Evolutionary conservation across 2,888 invertebrate species (phyloP), one percentile per base, ranked within the genome.

Genomic region (Thecocarcelia acutangulata): DNA sequence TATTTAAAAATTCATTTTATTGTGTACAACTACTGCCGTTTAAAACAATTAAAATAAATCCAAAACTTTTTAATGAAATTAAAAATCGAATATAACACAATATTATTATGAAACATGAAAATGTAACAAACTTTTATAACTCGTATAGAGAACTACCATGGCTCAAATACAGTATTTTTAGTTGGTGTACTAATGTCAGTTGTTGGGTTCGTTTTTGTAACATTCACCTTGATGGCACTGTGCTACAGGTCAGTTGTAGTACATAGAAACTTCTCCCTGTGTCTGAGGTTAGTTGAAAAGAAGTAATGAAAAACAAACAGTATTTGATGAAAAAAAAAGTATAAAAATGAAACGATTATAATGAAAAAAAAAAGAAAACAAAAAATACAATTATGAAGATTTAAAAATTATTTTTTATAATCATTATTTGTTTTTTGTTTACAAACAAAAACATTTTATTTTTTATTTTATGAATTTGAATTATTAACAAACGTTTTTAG

Each of bases 231-330:
- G 94, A 96, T 97, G 96, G 97, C 97, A 94, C 96, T 97, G 94
- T 97, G 97, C 96, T 97, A 97, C 96, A 97, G 97, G 97, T 97
- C 97, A 96, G 97, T 97, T 94, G 97, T 97, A 96, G 97, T 97
- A 95, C 96, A 97, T 96, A 96, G 96, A 96, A 97, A 96, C 96
- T 96, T 96, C 96, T 96, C 96, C 95, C 96, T 96, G 95, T 97
- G 97, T 95, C 96, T 97, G 96, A 97, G 97, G 97, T 97, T 96
- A 97, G 97, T 97, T 95, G 94, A 95, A 96, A 90, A 96, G 95
- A 95, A 94, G 93, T 93, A 94, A 90, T 89, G 88, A 90, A 90
- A 90, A 90, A 90, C 84, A 85, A 83, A 86, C 79, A 85, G 87
- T 84, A 87, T 87, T 78, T 82, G 85, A 85, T 80, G 61, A 70